Evolutionary conservation across 2,888 invertebrate species (phyloP).

Genomic region (Tupiocoris notatus): DNA sequence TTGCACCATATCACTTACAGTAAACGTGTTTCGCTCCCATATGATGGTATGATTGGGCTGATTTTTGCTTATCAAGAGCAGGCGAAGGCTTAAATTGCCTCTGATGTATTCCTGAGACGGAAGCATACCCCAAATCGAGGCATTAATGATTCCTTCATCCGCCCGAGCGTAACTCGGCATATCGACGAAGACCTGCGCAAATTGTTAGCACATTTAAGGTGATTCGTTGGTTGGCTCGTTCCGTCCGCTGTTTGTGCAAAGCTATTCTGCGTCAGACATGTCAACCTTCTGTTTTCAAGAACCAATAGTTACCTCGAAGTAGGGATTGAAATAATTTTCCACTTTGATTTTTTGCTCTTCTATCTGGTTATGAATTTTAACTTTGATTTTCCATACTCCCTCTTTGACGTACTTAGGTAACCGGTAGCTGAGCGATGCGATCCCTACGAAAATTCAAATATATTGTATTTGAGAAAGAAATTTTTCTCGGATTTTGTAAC

Average conservation of each 20-base stretch:
- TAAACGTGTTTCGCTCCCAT: constrained; percentile 48
- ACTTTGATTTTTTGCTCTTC: constrained; percentile 53
- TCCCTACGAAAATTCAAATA: constrained; percentile 50
- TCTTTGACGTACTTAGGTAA: constrained; percentile 54
- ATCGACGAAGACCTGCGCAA: constrained; percentile 53
- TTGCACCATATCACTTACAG: constrained; percentile 48
- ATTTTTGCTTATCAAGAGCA: constrained; percentile 49
- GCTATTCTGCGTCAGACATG: too few species aligned
- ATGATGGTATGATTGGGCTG: constrained; percentile 2
- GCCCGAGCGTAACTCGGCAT: constrained; percentile 53
- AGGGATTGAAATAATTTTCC: constrained; percentile 54
- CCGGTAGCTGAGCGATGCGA: constrained; percentile 53
- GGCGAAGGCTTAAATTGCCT: constrained; percentile 53
- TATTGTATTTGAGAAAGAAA: too few species aligned
- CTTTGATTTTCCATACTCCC: constrained; percentile 54
- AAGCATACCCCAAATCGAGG: constrained; percentile 52
- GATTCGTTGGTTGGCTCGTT: not conserved
- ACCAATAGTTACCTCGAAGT: constrained; percentile 53
- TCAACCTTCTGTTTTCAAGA: not conserved
- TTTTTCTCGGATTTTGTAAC: too few species aligned
- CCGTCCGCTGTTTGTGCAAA: too few species aligned
- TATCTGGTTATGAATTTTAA: constrained; percentile 53
- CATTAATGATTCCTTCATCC: constrained; percentile 52
- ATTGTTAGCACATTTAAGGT: not conserved
- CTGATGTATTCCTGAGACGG: constrained; percentile 52